Base-by-base conservation (phyloP, 2,888 invertebrate species). In the Itoplectis maculator region DNA sequence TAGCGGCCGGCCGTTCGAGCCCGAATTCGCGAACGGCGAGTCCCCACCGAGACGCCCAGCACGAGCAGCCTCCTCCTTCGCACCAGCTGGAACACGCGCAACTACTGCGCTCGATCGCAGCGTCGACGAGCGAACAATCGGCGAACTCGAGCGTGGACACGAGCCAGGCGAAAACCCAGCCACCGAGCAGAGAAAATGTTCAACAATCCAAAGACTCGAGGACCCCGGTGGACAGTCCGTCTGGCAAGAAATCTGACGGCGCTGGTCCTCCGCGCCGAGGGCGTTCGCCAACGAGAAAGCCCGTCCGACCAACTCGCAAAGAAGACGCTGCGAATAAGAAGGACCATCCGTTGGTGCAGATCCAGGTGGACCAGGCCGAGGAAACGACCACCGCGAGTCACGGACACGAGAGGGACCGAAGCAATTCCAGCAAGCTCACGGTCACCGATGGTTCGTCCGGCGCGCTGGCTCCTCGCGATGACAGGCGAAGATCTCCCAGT, bases 1-100 rank as follows among this genome's bases (percentile, higher is more conserved):
- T 96, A 90, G 94, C 96, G 89, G 95, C 96, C 90, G 95, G 96
- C 87, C 91, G 94, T 89, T 93, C 93, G 75, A 93, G 93, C 87
- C 93, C 93, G 20, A 91, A 89, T 81, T 93, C 93, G 70, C 90
- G 91, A 56, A 88, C 88, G 73, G 86, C 89, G 77, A 92, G 92
- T 77, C 92, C 92, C 4, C 88, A 87, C 82, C 91, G 89, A 85
- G 77, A 63, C 9, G 86, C 87, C 70, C 88, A 87, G 51, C 88
- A 90, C 63, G 88, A 90, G 59, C 68, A 54, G 49, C 83, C 87
- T 84, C 81, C 86, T 80, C 79, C 86, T 45, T 85, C 86, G 73
- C 81, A 78, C 49, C 86, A 79, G 29, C 77, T 77, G 45, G 81
- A 85, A 20, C 84, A 69, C 11, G 35, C 81, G 45, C 88, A 89